Evolutionary conservation across 2,797 vertebrate species (phyloP), one percentile per base, ranked within the genome.

Genomic region (Chromis chromis): DNA sequence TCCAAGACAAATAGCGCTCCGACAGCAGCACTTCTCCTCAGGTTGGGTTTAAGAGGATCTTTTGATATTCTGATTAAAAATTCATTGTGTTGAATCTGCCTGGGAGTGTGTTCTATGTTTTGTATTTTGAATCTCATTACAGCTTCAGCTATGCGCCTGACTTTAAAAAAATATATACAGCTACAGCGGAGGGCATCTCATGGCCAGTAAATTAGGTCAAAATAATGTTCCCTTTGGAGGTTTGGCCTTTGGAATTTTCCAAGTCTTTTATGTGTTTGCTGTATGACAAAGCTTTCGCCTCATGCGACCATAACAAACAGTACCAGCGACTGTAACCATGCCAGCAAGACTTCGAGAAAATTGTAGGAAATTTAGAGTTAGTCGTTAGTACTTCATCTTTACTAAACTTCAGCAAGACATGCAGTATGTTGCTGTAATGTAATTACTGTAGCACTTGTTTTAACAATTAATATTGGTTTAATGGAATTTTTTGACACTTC

Each of bases 1-100:
- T 91, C 90, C 86, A 91, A 94, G 85, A 92, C 86, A 94, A 95
- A 94, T 84, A 90, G 84, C 67, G 77, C 68, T 78, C 79, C 24
- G 81, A 90, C 85, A 77, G 89, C 84, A 90, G 83, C 84, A 78
- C 78, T 86, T 81, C 89, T 94, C 86, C 85, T 91, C 81, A 89
- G 91, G 88, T 93, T 91, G 79, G 75, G 86, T 92, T 92, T 88
- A 91, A 91, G 84, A 90, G 77, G 83, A 91, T 89, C 84, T 91
- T 90, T 92, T 93, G 88, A 94, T 91, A 93, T 92, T 88, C 85
- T 76, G 75, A 93, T 95, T 92, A 94, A 94, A 94, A 89, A 93
- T 94, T 82, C 71, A 93, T 93, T 85, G 78, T 93, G 88, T 93
- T 91, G 90, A 90, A 92, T 93, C 87, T 93, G 91, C 88, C 89